Base-by-base conservation (phyloP, 2,888 invertebrate species). In the Nymphalis urticae region DNA sequence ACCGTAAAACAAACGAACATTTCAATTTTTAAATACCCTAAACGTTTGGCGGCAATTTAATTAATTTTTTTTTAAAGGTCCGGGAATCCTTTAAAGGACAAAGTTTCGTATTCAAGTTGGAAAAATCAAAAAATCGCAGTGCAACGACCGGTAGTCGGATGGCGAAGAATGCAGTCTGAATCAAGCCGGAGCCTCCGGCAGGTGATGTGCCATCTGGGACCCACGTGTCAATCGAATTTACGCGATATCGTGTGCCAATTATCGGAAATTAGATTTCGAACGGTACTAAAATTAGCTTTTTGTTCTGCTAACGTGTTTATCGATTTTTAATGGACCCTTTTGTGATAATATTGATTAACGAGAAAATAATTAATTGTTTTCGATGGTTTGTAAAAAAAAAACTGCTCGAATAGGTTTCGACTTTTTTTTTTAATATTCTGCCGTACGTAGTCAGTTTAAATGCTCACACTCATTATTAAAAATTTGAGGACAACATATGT, bases 131-230 rank as follows among this genome's bases (percentile, higher is more conserved):
- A 73, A 74, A 76, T 75, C 66, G 64, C 71, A 62, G 71, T 69
- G 71, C 79, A 84, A 84, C 83, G 82, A 82, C 83, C 85, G 80
- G 83, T 71, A 82, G 83, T 83, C 75, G 76, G 75, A 77, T 76
- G 71, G 76, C 72, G 75, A 87, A 85, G 89, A 90, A 91, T 89
- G 89, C 85, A 79, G 86, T 81, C 83, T 85, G 79, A 78, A 79
- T 80, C 83, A 79, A 80, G 84, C 85, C 86, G 82, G 85, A 81
- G 82, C 80, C 81, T 76, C 19, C 68, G 77, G 86, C 90, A 90
- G 91, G 90, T 90, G 90, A 86, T 83, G 77, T 74, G 72, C 82
- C 90, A 90, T 87, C 87, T 90, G 91, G 87, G 79, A 72, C 79
- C 84, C 89, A 88, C 90, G 89, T 88, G 90, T 69, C 71, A 71